A percentile compares a stretch with the other conserved stretches of the same genome.
Conservation (phyloP, 2,888 invertebrate genomes). For the Tachina grossa region DNA sequence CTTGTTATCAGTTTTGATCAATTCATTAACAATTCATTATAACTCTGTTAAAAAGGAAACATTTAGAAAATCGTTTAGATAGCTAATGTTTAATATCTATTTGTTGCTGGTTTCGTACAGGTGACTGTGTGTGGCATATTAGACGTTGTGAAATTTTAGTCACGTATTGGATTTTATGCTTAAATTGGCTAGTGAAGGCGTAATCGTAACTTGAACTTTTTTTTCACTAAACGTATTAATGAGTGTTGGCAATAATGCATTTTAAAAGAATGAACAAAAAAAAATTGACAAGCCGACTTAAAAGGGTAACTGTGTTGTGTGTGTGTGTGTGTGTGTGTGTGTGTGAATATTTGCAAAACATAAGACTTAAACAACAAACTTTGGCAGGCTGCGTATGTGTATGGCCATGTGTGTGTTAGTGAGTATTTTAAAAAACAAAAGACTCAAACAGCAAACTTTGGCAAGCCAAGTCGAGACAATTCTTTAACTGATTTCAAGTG, state of each 20-base stretch:
- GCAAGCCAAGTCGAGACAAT: slow-evolving; percentile 6
- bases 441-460: slow-evolving; percentile 65
- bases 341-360: slow-evolving; percentile 29
- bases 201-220: slow-evolving; percentile 76
- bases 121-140: slow-evolving; percentile 66
- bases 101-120: slow-evolving; percentile 26
- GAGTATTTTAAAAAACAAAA: slow-evolving; percentile 49
- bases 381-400: not conserved
- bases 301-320: not conserved
- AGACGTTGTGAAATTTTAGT: slow-evolving; percentile 76
- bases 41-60: slow-evolving; percentile 61
- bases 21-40: slow-evolving; percentile 61
- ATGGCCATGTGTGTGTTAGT: not conserved
- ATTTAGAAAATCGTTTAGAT: slow-evolving; percentile 65
- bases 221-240: slow-evolving; percentile 75
- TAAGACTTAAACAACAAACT: slow-evolving; percentile 50
- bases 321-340: not conserved
- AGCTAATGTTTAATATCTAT: slow-evolving; percentile 33
- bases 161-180: slow-evolving; percentile 79
- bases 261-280: slow-evolving; percentile 73
- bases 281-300: slow-evolving; percentile 55
- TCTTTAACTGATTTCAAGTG: slow-evolving; percentile 31
- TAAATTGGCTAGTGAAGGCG: slow-evolving; percentile 79
- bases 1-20: slow-evolving; percentile 45
- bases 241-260: slow-evolving; percentile 78